phyloP scores from a whole-genome alignment of 2,888 invertebrate genomes.

The Plagiodera versicolora region DNA sequence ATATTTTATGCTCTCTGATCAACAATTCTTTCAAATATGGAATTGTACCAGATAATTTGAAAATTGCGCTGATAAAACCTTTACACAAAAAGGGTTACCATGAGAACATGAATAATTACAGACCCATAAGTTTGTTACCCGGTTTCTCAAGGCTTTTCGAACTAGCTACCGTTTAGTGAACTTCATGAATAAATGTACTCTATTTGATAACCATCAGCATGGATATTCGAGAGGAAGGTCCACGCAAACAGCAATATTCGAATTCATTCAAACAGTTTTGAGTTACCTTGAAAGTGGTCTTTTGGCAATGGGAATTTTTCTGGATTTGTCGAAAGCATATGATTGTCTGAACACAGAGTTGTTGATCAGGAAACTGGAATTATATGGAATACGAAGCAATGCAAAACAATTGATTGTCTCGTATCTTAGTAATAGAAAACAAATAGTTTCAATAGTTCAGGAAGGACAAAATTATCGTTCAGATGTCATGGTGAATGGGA shows the following conservation, averaged over 20 bases:
- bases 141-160: neutral
- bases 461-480: too few species aligned
- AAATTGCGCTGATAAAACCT: neutral
- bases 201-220: too few species aligned
- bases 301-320: neutral
- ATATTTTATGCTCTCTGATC: neutral
- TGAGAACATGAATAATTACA: slow-evolving; percentile 5
- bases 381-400: neutral
- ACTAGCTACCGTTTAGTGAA: too few species aligned
- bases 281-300: neutral
- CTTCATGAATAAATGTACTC: too few species aligned
- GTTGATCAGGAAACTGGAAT: neutral
- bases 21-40: neutral
- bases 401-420: neutral
- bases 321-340: neutral
- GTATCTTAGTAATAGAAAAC: too few species aligned
- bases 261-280: neutral
- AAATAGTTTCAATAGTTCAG: too few species aligned
- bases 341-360: neutral
- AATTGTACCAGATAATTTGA: neutral
- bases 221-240: neutral
- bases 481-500: too few species aligned
- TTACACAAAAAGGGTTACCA: slow-evolving; percentile 1
- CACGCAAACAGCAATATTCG: neutral
- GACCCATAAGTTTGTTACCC: slow-evolving; percentile 6